Base-by-base conservation (phyloP, 2,113 vertebrate genomes). In the Euleptes europaea region DNA sequence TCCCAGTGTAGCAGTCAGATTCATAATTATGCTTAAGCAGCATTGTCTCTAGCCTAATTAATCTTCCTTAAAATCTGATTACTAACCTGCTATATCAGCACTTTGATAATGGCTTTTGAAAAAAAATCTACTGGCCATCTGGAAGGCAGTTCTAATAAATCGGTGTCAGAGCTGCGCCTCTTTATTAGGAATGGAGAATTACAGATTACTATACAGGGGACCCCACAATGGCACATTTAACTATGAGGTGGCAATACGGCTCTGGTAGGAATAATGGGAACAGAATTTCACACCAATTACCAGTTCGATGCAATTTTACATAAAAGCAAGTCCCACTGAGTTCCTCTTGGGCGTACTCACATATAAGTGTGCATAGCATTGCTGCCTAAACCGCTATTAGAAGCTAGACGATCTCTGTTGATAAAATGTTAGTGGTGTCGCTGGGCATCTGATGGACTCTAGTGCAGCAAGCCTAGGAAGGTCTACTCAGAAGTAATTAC, bases 21-120 rank as follows among this genome's bases (percentile, higher is more conserved):
- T 47, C 69, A 15, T 86, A 88, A 89, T 83, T 87, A 80, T 80
- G 70, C 60, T 80, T 49, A 80, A 90, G 83, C 73, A 92, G 83
- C 0, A 1, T 23, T 2, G 49, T 72, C 67, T 86, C 47, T 42
- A 85, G 28, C 38, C 84, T 91, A 83, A 78, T 2, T 63, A 83
- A 85, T 72, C 76, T 49, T 85, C 33, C n/a, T 42, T 57, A 84
- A 67, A 80, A 0, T 0, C 3, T 19, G 51, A 28, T 79, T 71
- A 71, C 73, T n/a, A 87, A 72, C 54, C 76, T 84, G 19, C 40
- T 84, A 3, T 54, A 77, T 74, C 72, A 84, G 35, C 35, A 38
- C 13, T 44, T 31, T 79, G 54, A 66, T 78, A 84, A 84, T 73
- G 69, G 26, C 80, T 0, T 40, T 0, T 63, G 70, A 4, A 2